These are phyloP conservation scores for Lithophane socia DNA, from an alignment of 2,888 invertebrate species.

Conservation along the genomic window DNA sequence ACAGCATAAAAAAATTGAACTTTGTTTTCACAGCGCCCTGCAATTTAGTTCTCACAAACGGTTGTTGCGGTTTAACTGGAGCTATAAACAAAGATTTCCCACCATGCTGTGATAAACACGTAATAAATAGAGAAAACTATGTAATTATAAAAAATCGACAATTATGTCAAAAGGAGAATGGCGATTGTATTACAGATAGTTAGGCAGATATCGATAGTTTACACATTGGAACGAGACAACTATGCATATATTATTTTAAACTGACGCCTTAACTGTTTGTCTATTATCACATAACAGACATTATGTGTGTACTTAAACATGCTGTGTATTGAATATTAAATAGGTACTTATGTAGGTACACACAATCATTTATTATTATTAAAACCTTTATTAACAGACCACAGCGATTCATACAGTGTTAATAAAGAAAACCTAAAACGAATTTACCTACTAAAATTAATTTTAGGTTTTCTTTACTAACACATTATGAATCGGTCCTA, in stretches of 20 bases:
- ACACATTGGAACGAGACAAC: constrained; percentile 20
- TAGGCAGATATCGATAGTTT: constrained; percentile 12
- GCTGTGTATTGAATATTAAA: constrained; percentile 47
- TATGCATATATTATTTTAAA: constrained; percentile 39
- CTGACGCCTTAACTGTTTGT: constrained; percentile 43
- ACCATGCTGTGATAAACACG: constrained; percentile 39
- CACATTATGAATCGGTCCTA: too few relatives aligned
- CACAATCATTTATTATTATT: constrained; percentile 2
- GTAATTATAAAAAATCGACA: constrained; percentile 20
- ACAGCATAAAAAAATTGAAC: constrained; percentile 39
- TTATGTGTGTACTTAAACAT: constrained; percentile 37
- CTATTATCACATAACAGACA: constrained; percentile 37
- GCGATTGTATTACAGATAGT: not conserved
- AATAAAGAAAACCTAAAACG: too few relatives aligned
- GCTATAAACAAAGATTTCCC: constrained; percentile 44
- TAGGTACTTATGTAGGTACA: constrained; percentile 36
- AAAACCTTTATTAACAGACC: too few relatives aligned
- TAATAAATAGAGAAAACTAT: constrained; percentile 26
- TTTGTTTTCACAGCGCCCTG: constrained; percentile 42
- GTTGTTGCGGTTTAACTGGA: constrained; percentile 26
- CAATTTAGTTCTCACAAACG: constrained; percentile 32
- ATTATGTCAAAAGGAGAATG: constrained; percentile 1
- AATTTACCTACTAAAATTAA: too few relatives aligned
- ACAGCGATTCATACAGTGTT: too few relatives aligned
- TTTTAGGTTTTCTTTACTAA: too few relatives aligned